These are phyloP conservation scores for Germaria angustata DNA, from an alignment of 2,888 invertebrate species.

Conservation along the genomic window DNA sequence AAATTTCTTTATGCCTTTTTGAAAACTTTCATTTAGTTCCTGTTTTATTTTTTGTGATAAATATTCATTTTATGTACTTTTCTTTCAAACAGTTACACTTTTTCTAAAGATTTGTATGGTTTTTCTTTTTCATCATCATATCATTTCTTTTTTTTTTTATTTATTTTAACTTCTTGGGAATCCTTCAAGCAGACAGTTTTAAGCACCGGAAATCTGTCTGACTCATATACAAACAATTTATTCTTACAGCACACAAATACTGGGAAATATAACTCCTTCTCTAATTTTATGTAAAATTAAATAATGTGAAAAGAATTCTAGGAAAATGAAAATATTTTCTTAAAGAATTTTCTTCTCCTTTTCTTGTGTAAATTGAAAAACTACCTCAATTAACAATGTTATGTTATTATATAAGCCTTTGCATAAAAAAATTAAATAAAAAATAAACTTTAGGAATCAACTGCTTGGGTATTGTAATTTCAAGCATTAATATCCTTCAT, in stretches of 20 bases:
- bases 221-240: slow-evolving; percentile 49
- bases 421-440: too few species aligned
- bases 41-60: slow-evolving; percentile 18
- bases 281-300: slow-evolving; percentile 19
- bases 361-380: too few species aligned
- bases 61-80: slow-evolving; percentile 56
- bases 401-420: slow-evolving; percentile 32
- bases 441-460: too few species aligned
- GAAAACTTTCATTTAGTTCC: neutral
- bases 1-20: neutral
- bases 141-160: neutral
- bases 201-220: slow-evolving; percentile 66
- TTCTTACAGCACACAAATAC: slow-evolving; percentile 1
- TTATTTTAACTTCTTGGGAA: slow-evolving; percentile 14
- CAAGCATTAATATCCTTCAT: too few species aligned
- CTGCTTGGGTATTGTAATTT: too few species aligned
- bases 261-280: neutral
- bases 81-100: slow-evolving; percentile 13
- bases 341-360: too few species aligned
- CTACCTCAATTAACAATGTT: neutral
- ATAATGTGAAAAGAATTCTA: neutral
- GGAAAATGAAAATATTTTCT: neutral
- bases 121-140: slow-evolving; percentile 6
- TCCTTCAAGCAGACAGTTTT: slow-evolving; percentile 61
- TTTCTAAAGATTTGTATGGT: slow-evolving; percentile 2